Evolutionary conservation across 2,797 vertebrate species (phyloP), one percentile per base, ranked within the genome.

Genomic region (Ibycter americanus): DNA sequence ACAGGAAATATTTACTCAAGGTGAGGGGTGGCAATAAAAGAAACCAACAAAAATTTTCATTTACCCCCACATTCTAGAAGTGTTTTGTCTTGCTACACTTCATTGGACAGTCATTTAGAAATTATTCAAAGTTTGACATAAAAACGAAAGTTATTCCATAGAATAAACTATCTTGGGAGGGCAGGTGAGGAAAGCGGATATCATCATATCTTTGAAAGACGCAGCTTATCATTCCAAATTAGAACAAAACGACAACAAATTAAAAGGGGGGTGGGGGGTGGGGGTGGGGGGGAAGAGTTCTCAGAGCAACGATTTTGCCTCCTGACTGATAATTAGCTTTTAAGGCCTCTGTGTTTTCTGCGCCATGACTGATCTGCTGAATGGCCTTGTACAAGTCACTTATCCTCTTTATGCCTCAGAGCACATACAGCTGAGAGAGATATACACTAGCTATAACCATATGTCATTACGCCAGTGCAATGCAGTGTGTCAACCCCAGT

Each of bases 361-460:
- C 61, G 86, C 83, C 42, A 51, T 44, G 58, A 94, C 63, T 72
- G 89, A 89, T 94, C 67, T 94, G 61, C 81, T 72, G 94, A 89
- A 86, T 46, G 82, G 95, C 89, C 84, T 96, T 95, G 84, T 78
- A 88, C 56, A 58, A 93, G 79, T 89, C 92, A 95, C 83, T 93
- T 94, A 93, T n/a, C 83, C 72, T 87, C 76, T 93, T 92, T 83
- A 80, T 89, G 93, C 90, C 54, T 88, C 82, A 68, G 84, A 94
- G 89, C 89, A 95, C 89, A 89, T 17, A 58, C 15, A 86, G 87
- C 82, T 19, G 65, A 94, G 94, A 82, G 78, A 96, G 84, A 91
- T 16, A 42, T 8, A 67, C 29, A 8, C 15, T 5, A 58, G 71
- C 93, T 89, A 89, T 91, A 96, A 89, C 92, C 93, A 78, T 83